Base-by-base conservation (phyloP, 1,140 invertebrate genomes). In the Drosophila dunni region DNA sequence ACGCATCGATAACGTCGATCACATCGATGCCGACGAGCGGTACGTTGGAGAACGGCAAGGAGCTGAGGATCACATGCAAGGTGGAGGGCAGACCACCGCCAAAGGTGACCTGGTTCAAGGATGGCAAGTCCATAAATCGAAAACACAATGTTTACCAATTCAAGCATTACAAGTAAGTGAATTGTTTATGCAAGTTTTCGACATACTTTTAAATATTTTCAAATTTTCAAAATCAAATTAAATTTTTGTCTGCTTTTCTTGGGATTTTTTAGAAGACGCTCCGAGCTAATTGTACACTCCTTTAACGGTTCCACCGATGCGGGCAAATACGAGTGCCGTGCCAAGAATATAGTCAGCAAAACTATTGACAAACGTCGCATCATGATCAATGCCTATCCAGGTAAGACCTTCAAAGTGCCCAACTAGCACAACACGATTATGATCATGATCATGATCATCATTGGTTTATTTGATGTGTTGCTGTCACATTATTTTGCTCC, bases 281-380 rank as follows among this genome's bases (percentile, higher is more conserved):
- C 96, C 93, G 95, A 95, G 93, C 94, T 96, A 92, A 95, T 96
- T 81, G 96, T 96, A 93, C 94, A 94, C 73, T 94, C 94, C 78
- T 95, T 95, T 75, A 94, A 94, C 81, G 93, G 93, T 70, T 75
- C 95, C 91, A 70, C 95, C 91, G 96, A 96, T 93, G 94, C 94
- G 63, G 96, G 96, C 79, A 93, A 93, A 85, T 96, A 96, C 93
- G 95, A 96, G 93, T 96, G 96, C 93, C 93, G 95, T 81, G 95
- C 95, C 60, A 92, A 92, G 86, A 92, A 92, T 68, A 92, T 91
- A 79, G 90, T 71, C 74, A 91, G 81, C 76, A 82, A 78, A 56
- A 67, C 62, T 48, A 80, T 90, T 72, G 75, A 83, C 68, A 86
- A 75, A 62, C 80, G 81, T 57, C 77, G 79, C 68, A 92, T 91